These are phyloP conservation scores for Gari tellinella DNA, from an alignment of 2,888 invertebrate species.

Conservation along the genomic window DNA sequence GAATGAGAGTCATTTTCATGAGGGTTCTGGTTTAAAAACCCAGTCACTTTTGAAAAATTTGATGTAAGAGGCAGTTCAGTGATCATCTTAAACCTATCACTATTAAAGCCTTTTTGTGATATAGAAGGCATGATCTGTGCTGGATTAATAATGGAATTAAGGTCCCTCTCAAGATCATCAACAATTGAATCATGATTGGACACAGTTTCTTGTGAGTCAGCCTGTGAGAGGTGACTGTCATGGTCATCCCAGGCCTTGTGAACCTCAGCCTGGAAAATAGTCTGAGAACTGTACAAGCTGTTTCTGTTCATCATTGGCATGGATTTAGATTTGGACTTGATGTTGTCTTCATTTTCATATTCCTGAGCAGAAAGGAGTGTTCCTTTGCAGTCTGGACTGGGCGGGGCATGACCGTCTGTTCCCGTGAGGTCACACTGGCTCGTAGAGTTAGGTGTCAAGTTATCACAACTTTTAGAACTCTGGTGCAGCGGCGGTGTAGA, in stretches of 20 bases:
- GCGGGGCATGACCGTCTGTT: constrained; percentile 47
- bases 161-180: constrained; percentile 71
- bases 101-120: neutral
- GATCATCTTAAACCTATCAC: too few species aligned
- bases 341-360: constrained; percentile 56
- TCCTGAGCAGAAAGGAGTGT: constrained; percentile 50
- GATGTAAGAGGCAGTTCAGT: too few species aligned
- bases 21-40: constrained; percentile 8
- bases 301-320: constrained; percentile 66
- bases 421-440: constrained; percentile 66
- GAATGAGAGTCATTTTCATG: neutral
- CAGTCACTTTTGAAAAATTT: too few species aligned
- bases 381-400: constrained; percentile 46
- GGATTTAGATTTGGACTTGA: constrained; percentile 69
- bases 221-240: constrained; percentile 50
- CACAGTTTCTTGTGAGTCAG: constrained; percentile 63
- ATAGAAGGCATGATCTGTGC: constrained; percentile 13
- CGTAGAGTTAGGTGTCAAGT: constrained; percentile 44
- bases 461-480: constrained; percentile 68
- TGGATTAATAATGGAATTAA: constrained; percentile 73
- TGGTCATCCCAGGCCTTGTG: constrained; percentile 77
- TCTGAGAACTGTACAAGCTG: constrained; percentile 71
- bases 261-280: constrained; percentile 77
- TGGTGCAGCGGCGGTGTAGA: constrained; percentile 58
- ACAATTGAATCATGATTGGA: constrained; percentile 60